phyloP scores from a whole-genome alignment of 2,113 vertebrate species.

The Limnothrissa miodon region DNA sequence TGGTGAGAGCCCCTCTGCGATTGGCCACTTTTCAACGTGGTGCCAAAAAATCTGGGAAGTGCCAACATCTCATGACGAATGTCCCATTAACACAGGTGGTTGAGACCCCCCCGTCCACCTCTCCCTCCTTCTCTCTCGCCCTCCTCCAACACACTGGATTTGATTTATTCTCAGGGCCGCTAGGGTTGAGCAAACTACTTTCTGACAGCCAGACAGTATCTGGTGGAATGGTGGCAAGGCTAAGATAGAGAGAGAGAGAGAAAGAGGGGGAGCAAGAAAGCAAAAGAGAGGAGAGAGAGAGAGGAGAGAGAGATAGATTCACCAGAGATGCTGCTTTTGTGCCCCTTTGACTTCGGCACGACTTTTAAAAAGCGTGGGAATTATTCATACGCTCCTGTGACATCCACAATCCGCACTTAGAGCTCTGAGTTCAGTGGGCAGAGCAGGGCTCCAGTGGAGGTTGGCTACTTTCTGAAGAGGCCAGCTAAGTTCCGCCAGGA shows the following conservation, averaged over 20 bases:
- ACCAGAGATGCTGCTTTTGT: constrained; percentile 65
- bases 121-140: neutral
- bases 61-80: constrained; percentile 50
- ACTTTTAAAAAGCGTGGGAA: constrained; percentile 76
- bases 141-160: constrained; percentile 26
- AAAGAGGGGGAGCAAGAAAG: neutral
- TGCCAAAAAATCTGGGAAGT: constrained; percentile 43
- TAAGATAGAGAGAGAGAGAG: neutral
- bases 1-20: constrained; percentile 50
- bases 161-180: constrained; percentile 26
- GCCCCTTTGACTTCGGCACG: constrained; percentile 71
- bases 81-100: constrained; percentile 43
- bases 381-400: constrained; percentile 71
- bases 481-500: neutral
- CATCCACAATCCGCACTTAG: constrained; percentile 62
- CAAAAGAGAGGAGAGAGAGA: neutral
- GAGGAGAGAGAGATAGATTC: constrained; percentile 27
- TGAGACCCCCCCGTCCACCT: constrained; percentile 26
- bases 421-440: constrained; percentile 62
- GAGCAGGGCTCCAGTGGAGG: constrained; percentile 49
- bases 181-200: neutral
- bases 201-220: neutral
- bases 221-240: neutral
- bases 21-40: constrained; percentile 37
- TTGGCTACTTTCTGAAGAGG: constrained; percentile 20